Evolutionary conservation across 2,797 vertebrate species (phyloP), one percentile per base, ranked within the genome.

Genomic region (Sternarchorhynchus goeldii): DNA sequence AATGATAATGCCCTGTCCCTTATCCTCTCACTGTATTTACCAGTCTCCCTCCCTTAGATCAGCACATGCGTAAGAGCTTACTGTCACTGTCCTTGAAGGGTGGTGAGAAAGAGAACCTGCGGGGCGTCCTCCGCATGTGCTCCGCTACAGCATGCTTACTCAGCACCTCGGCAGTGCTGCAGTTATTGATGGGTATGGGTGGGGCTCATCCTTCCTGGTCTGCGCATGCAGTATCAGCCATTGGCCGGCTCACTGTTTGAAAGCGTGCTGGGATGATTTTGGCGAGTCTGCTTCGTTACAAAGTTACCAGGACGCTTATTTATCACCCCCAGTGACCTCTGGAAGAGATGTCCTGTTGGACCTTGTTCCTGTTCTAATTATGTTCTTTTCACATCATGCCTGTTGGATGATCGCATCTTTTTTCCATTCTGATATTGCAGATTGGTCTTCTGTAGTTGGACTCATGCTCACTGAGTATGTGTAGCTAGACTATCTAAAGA

Each of bases 21-120:
- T 83, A 76, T 84, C 89, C 88, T 89, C 88, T 87, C 80, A 82
- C 76, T 77, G 87, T 84, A 14, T 10, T 50, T 50, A 50, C 45
- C 75, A 77, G 75, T 81, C 80, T 68, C 65, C 81, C 77, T 77
- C 56, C 72, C 76, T 25, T 81, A 73, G 80, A 57, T 2, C 60
- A 17, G 57, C 25, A 32, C 21, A 55, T 75, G n/a, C 77, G 56
- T 55, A 41, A 29, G 32, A 74, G 29, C n/a, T 69, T 18, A 60
- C 55, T 70, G 17, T 17, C 5, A 50, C 65, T 76, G 83, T 72
- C 82, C 74, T 85, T 81, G 68, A 8, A 65, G 18, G 36, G 62
- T 7, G 5, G 60, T 45, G 53, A 72, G 12, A 32, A 83, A 64
- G 72, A 69, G 18, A 45, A 25, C 7, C 4, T 68, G 18, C 56